Conservation (phyloP, 2,888 invertebrate species). For the Lycophotia porphyrea region DNA sequence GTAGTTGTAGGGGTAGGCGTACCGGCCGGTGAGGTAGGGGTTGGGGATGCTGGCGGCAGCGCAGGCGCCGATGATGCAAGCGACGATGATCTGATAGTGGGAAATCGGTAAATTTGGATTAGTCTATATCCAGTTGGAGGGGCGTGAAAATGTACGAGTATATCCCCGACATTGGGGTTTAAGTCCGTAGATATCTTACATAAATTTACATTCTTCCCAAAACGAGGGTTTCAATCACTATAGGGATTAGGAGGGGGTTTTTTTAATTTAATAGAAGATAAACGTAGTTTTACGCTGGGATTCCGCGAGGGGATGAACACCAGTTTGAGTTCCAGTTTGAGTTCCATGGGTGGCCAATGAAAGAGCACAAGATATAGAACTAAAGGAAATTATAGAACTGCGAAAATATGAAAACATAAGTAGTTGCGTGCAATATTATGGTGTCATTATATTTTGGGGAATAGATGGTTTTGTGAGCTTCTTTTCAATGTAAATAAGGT, state of each 20-base stretch:
- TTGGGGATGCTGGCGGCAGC: slow-evolving; percentile 77
- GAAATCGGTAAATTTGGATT: neutral
- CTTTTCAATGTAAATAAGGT: neutral
- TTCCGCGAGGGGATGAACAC: neutral
- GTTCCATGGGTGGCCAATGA: neutral
- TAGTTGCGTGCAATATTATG: neutral
- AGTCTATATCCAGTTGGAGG: too few relatives aligned
- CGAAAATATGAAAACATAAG: neutral
- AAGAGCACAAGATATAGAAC: too few relatives aligned
- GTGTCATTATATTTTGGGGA: neutral
- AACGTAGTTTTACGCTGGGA: neutral
- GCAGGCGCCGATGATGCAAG: slow-evolving; percentile 78
- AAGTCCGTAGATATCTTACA: neutral
- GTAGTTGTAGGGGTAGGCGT: slow-evolving; percentile 73
- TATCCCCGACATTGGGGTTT: neutral
- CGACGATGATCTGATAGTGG: slow-evolving; percentile 80
- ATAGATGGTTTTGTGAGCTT: neutral
- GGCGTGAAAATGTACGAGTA: neutral
- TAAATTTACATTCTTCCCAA: neutral
- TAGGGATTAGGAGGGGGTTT: neutral
- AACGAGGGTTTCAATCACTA: neutral
- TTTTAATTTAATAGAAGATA: neutral
- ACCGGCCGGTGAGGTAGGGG: slow-evolving; percentile 73
- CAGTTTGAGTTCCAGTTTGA: neutral
- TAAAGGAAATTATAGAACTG: neutral